A percentile compares a stretch with the other conserved stretches of the same genome.
These are phyloP conservation scores for Microcebus murinus DNA, from an alignment of 2,113 vertebrate species.

Conservation along the genomic window DNA sequence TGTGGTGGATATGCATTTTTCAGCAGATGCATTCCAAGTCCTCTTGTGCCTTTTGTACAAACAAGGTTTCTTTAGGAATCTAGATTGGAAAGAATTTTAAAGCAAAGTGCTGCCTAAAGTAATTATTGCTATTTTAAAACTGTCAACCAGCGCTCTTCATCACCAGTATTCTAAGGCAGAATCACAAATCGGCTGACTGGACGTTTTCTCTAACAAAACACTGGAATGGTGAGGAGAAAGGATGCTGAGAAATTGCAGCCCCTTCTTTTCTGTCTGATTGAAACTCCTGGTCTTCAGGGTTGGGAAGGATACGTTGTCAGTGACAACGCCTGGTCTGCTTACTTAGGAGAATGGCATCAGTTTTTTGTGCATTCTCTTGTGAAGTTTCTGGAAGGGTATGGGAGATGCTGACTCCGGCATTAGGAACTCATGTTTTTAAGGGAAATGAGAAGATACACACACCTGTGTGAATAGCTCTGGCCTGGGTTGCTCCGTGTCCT, in stretches of 20 bases:
- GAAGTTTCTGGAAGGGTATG: neutral
- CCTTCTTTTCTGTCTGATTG: neutral
- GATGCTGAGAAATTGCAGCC: neutral
- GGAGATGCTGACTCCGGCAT: neutral
- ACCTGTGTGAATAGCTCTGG: accelerated
- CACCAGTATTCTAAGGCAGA: neutral
- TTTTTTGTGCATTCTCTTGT: neutral
- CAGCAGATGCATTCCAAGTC: neutral
- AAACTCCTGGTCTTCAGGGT: neutral
- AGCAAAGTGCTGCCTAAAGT: neutral
- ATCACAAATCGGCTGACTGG: neutral
- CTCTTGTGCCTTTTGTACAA: neutral
- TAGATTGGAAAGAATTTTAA: neutral
- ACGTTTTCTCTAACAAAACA: neutral
- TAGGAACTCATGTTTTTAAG: neutral
- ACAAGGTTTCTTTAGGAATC: neutral
- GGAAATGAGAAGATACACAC: accelerated
- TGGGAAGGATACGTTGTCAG: too few species aligned
- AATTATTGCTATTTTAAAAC: neutral
- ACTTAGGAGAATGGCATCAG: neutral
- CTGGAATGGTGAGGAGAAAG: neutral
- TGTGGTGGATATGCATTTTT: neutral
- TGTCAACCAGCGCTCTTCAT: neutral
- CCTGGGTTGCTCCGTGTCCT: neutral
- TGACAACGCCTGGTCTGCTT: neutral